phyloP scores from a whole-genome alignment of 2,797 vertebrate species.

The Cephalopachus bancanus region DNA sequence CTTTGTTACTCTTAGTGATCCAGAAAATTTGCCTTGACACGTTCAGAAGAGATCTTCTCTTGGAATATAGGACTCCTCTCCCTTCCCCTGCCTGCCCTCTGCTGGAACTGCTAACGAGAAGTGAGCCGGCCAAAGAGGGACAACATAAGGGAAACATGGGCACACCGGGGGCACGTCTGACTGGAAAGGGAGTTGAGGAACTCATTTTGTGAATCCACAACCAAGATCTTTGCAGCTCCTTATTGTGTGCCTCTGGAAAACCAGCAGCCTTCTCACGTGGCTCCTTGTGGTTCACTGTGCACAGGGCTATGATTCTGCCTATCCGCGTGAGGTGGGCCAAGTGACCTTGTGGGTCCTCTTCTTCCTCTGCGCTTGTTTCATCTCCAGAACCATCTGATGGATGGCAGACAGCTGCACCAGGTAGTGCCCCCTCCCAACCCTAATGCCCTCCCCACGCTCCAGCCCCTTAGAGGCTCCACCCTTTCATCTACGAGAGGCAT shows the following conservation, averaged over 20 bases:
- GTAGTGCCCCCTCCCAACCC: neutral
- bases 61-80: neutral
- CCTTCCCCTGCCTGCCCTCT: constrained; percentile 82
- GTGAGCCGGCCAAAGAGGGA: neutral
- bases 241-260: neutral
- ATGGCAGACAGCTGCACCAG: neutral
- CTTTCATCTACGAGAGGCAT: neutral
- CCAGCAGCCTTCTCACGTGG: neutral
- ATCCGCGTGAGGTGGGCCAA: neutral
- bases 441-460: neutral
- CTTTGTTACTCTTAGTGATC: constrained; percentile 25
- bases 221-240: neutral
- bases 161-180: neutral
- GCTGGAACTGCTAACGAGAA: constrained; percentile 76
- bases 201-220: neutral
- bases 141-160: neutral
- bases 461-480: neutral
- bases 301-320: neutral
- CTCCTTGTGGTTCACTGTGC: neutral
- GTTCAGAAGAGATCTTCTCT: constrained; percentile 1
- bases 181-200: neutral
- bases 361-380: neutral
- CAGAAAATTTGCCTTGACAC: constrained; percentile 47
- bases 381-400: neutral
- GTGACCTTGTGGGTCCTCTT: neutral